Evolutionary conservation across 2,888 invertebrate species (phyloP).

Genomic region (Orthosia incerta): DNA sequence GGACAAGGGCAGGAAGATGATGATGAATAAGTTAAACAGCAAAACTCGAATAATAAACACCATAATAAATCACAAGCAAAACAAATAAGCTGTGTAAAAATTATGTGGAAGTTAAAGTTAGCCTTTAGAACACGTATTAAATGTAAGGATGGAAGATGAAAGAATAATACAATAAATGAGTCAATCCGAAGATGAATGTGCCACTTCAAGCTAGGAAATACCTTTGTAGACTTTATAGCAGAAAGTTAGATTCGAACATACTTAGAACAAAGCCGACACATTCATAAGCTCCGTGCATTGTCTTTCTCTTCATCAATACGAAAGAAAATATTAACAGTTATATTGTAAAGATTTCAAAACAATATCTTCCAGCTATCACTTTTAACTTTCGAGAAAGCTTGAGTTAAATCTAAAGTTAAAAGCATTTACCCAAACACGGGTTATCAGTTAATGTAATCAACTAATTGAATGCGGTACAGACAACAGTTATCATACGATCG

Average conservation of each 20-base stretch:
- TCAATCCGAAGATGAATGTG: no score
- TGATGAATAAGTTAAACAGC: no score
- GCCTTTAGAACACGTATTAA: no score
- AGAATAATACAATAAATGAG: no score
- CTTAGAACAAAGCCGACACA: neutral
- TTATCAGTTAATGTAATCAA: constrained; percentile 55
- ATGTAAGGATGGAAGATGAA: no score
- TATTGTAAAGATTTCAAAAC: constrained; percentile 25
- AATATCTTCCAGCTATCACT: constrained; percentile 13
- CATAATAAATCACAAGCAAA: no score
- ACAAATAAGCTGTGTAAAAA: no score
- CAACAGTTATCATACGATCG: constrained; percentile 24
- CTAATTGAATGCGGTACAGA: constrained; percentile 54
- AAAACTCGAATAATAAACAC: no score
- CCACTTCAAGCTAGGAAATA: no score
- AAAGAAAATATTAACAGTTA: constrained; percentile 1
- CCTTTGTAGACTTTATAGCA: neutral
- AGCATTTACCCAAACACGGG: constrained; percentile 53
- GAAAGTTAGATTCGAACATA: neutral
- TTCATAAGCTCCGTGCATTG: neutral
- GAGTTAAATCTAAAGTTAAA: constrained; percentile 6
- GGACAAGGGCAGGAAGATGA: no score
- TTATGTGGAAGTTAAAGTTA: no score
- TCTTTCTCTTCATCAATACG: neutral
- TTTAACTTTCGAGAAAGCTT: constrained; percentile 39